Evolutionary conservation across 2,113 vertebrate genomes (phyloP).

Genomic region (Corythornis madagascariensis): DNA sequence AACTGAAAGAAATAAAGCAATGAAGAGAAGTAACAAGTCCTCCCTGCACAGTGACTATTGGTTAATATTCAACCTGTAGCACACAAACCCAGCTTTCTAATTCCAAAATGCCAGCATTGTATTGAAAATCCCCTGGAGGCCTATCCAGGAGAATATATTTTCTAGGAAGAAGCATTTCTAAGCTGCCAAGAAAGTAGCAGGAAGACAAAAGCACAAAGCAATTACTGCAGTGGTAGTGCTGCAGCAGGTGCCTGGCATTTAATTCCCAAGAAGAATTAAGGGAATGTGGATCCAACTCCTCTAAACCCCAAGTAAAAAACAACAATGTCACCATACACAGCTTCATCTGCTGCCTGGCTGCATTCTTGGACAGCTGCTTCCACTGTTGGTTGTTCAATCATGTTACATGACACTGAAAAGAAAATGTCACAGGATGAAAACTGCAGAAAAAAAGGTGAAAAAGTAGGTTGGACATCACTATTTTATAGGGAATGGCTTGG

Average conservation of each 20-base stretch:
- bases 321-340: conserved; percentile 77
- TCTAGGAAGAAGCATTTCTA: neutral
- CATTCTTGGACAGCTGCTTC: conserved; percentile 93
- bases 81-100: neutral
- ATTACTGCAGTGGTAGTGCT: neutral
- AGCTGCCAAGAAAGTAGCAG: neutral
- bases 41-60: neutral
- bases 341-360: conserved; percentile 87
- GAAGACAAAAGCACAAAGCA: neutral
- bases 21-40: neutral
- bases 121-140: neutral
- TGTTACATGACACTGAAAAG: conserved; percentile 88
- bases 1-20: neutral
- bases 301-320: neutral
- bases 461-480: neutral
- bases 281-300: neutral
- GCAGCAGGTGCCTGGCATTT: neutral
- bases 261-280: neutral
- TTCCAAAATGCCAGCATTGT: neutral
- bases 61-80: neutral
- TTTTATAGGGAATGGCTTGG: too few relatives aligned
- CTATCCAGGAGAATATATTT: neutral
- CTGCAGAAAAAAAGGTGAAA: neutral
- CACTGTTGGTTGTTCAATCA: conserved; percentile 88
- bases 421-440: conserved; percentile 22